These are phyloP conservation scores for Molothrus ater DNA, from an alignment of 2,797 vertebrate species.

Conservation along the genomic window DNA sequence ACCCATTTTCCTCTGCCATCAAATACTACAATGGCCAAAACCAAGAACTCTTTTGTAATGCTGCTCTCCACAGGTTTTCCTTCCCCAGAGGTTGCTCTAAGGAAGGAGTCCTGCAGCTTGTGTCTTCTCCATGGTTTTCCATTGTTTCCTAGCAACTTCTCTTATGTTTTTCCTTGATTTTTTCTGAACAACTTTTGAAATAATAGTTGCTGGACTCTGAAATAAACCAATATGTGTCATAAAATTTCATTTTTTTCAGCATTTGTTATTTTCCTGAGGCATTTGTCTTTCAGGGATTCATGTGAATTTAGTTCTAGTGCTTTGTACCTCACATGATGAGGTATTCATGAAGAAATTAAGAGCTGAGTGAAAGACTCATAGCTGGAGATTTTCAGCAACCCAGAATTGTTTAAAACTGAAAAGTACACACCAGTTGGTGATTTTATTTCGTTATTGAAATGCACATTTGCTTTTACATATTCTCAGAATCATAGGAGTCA, in stretches of 20 bases:
- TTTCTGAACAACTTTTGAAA: neutral
- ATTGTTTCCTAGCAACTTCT: neutral
- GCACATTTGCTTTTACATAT: neutral
- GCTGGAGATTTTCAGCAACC: neutral
- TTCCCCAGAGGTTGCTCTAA: neutral
- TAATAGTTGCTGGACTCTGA: neutral
- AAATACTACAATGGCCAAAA: neutral
- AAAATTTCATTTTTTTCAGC: neutral
- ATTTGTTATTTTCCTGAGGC: neutral
- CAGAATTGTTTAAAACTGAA: neutral
- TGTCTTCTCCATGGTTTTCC: neutral
- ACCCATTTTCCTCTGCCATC: neutral
- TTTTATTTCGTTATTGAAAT: slow-evolving; percentile 1
- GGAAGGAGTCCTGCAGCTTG: neutral
- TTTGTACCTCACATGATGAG: neutral
- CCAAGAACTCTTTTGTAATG: neutral
- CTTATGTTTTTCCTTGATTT: neutral
- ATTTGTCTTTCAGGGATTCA: neutral
- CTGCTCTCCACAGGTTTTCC: neutral
- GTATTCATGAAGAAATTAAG: neutral
- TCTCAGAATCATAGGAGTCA: neutral
- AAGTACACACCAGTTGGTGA: neutral
- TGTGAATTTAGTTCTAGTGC: neutral
- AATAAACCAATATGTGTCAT: neutral
- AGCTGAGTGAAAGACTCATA: neutral